Base-by-base conservation (phyloP, 2,888 invertebrate species). In the Cantharis rustica region DNA sequence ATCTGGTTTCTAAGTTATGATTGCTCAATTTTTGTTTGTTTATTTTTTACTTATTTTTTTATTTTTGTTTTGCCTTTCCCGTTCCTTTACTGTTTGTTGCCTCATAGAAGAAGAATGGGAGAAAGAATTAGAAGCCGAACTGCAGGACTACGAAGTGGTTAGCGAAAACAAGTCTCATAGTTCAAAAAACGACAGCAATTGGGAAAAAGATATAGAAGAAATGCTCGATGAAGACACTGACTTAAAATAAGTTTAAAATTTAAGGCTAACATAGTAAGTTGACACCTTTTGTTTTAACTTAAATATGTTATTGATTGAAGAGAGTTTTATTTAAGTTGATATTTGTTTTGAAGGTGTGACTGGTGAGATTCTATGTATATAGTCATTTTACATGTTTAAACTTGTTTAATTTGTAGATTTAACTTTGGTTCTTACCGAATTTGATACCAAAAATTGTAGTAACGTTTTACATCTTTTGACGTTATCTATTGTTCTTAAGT, bases 121-220 rank as follows among this genome's bases (percentile, higher is more conserved):
- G 90, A 95, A 95, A 87, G 98, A 98, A 89, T 90, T 98, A 86
- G 97, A 97, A 87, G 96, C 96, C 70, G 98, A 98, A 89, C 91
- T 98, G 83, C 96, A 96, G 88, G 97, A 98, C 87, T 98, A 96
- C 89, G 98, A 98, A 89, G 95, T 98, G 83, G 96, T 98, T 64
- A 90, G 90, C 78, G 91, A 91, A 81, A 89, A 90, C 76, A 88
- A 88, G 81, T 89, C 89, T 0, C 89, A 89, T 27, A 89, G 89
- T 82, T 85, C 86, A 15, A 87, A 86, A 81, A 86, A 84, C 73
- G 86, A 86, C 77, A 73, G 75, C 61, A 87, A 87, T 79, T 87
- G 88, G 87, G 88, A 89, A 75, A 85, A 87, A 78, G 88, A 88
- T 75, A 87, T 88, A 16, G 88, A 88, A 72, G 88, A 88, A 69